Conservation (phyloP, 2,797 vertebrate species). For the Chrosomus eos region DNA sequence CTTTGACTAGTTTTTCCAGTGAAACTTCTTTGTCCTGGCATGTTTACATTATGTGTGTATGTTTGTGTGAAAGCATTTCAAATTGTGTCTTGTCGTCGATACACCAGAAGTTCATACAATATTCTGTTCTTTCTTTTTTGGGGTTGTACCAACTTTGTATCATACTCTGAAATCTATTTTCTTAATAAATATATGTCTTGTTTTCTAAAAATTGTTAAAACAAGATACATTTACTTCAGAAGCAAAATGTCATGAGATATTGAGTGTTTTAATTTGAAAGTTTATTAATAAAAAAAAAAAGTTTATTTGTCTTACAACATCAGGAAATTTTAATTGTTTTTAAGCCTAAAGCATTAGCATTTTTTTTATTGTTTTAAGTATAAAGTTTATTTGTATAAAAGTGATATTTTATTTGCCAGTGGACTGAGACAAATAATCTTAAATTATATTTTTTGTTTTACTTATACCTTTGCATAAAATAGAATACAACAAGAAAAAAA, state of each 20-base stretch:
- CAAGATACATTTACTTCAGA: background rate
- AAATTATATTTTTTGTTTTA: background rate
- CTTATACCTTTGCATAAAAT: background rate
- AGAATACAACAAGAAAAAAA: too few relatives aligned
- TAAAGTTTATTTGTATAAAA: too few relatives aligned
- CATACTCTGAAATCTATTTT: background rate
- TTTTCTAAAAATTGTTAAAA: background rate
- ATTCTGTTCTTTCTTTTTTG: background rate
- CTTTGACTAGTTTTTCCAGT: slow-evolving; percentile 28
- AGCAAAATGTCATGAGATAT: background rate
- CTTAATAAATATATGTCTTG: background rate
- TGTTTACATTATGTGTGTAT: slow-evolving; percentile 10
- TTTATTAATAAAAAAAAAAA: too few relatives aligned
- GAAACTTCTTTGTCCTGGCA: slow-evolving; percentile 22
- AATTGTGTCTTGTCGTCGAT: background rate
- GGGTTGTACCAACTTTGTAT: background rate
- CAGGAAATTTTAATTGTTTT: too few relatives aligned
- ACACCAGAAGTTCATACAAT: background rate
- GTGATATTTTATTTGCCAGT: too few relatives aligned
- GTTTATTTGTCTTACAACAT: too few relatives aligned
- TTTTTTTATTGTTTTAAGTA: too few relatives aligned
- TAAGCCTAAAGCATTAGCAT: too few relatives aligned
- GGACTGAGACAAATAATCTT: too few relatives aligned
- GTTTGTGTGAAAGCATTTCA: background rate
- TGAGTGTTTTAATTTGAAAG: background rate